These are phyloP conservation scores for Chloroclysta siterata DNA, from an alignment of 2,888 invertebrate species.

Conservation along the genomic window DNA sequence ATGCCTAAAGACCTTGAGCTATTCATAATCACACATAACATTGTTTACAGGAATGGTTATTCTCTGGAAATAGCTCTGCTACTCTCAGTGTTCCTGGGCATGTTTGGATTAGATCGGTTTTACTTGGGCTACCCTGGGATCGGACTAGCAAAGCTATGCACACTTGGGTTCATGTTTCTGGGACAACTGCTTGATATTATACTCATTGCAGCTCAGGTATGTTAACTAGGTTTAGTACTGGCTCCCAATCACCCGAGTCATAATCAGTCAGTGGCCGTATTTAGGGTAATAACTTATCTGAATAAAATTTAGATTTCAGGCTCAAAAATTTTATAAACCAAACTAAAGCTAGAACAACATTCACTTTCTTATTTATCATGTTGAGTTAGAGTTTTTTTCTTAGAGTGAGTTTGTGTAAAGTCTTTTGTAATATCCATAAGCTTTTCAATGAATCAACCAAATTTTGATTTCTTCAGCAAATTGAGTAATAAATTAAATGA, in stretches of 20 bases:
- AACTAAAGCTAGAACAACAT: too few species aligned
- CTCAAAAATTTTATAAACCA: too few species aligned
- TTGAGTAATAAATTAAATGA: neutral
- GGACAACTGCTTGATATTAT: conserved; percentile 98
- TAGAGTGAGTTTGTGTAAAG: too few species aligned
- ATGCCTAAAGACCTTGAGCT: too few species aligned
- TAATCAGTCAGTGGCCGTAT: too few species aligned
- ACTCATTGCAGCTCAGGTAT: conserved; percentile 94
- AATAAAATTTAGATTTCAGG: too few species aligned
- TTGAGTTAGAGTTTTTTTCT: too few species aligned
- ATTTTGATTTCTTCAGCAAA: too few species aligned
- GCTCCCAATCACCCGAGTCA: neutral
- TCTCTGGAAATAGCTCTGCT: conserved; percentile 96
- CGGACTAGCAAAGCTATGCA: conserved; percentile 97
- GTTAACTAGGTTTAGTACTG: neutral
- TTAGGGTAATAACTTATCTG: too few species aligned
- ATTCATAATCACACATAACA: neutral
- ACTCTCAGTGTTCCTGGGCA: conserved; percentile 97
- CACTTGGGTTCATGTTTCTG: conserved; percentile 97
- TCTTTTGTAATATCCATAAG: too few species aligned
- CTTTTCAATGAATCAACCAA: too few species aligned
- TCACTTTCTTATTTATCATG: too few species aligned
- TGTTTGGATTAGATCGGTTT: conserved; percentile 98
- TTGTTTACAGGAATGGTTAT: conserved; percentile 92
- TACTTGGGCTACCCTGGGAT: conserved; percentile 99